Base-by-base conservation (phyloP, 2,113 vertebrate species). In the Coracopsis vasa region DNA sequence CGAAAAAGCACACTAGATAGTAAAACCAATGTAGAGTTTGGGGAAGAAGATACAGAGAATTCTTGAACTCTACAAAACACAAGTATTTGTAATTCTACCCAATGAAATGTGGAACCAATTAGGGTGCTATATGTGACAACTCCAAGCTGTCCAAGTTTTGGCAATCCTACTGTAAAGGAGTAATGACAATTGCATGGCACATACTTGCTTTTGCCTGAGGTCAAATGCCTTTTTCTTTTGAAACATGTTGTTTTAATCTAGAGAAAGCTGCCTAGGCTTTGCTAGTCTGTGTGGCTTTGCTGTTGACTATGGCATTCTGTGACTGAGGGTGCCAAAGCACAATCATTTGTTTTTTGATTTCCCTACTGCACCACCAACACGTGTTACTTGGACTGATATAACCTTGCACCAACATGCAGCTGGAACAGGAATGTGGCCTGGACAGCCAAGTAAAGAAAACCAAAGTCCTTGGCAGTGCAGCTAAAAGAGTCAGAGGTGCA, bases 111-210 rank as follows among this genome's bases (percentile, higher is more conserved):
- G 71, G 33, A 88, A 77, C 28, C 0, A 2, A 20, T 88, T 86
- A 88, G 4, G 41, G 13, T 31, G 51, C 21, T 65, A 15, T 77
- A 72, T 29, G 31, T 25, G 41, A 53, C 39, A 47, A 5, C n/a
- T 61, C 16, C 60, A 86, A 90, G 71, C 45, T 33, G 62, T 82
- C 90, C 16, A n/a, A 20, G 33, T 62, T 91, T 92, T 61, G 66
- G 58, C 71, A 86, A 4, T 66, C 88, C 11, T 20, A 31, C 31
- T 4, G 7, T 62, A 90, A 82, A 84, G 44, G 17, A 37, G 6
- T 16, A 72, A 53, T 37, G 44, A 70, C 51, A 82, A 82, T 56
- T 90, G 33, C n/a, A 53, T 35, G 48, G 11, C n/a, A 65, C 2
- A 2, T 23, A 13, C 16, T 77, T 88, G 31, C 37, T 69, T 72